These are phyloP conservation scores for Gulo gulo DNA, from an alignment of 2,113 vertebrate genomes.

Conservation along the genomic window DNA sequence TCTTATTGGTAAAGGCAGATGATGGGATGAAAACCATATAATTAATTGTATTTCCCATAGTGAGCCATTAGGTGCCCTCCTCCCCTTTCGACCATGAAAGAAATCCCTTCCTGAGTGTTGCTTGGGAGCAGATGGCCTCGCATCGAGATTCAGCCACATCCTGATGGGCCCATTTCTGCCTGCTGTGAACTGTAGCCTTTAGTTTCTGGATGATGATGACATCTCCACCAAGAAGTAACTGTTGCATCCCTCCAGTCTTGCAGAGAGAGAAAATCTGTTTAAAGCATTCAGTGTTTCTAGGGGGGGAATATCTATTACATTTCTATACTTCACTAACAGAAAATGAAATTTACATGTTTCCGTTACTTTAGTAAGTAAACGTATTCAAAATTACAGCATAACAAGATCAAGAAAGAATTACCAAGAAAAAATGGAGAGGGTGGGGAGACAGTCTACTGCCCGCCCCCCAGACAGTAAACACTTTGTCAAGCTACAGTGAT, in stretches of 20 bases:
- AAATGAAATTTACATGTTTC: not conserved
- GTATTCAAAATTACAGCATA: not conserved
- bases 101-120: not conserved
- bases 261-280: slow-evolving; percentile 82
- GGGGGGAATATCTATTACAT: not conserved
- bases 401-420: not conserved
- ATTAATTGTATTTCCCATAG: not conserved
- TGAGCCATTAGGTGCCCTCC: rapidly evolving
- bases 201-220: slow-evolving; percentile 82
- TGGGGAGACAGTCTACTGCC: not conserved
- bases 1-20: not conserved
- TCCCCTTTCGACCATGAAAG: not conserved
- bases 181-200: slow-evolving; percentile 71
- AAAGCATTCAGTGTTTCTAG: slow-evolving; percentile 78
- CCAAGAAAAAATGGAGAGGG: not conserved
- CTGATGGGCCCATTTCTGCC: not conserved
- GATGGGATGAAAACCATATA: not conserved
- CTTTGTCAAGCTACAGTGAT: not conserved
- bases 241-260: slow-evolving; percentile 73
- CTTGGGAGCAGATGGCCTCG: not conserved
- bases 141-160: not conserved
- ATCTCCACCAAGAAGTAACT: slow-evolving; percentile 77
- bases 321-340: not conserved
- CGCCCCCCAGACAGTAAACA: not conserved
- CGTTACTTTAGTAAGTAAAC: not conserved